Evolutionary conservation across 2,888 invertebrate genomes (phyloP).

Genomic region (Andrena marginata): DNA sequence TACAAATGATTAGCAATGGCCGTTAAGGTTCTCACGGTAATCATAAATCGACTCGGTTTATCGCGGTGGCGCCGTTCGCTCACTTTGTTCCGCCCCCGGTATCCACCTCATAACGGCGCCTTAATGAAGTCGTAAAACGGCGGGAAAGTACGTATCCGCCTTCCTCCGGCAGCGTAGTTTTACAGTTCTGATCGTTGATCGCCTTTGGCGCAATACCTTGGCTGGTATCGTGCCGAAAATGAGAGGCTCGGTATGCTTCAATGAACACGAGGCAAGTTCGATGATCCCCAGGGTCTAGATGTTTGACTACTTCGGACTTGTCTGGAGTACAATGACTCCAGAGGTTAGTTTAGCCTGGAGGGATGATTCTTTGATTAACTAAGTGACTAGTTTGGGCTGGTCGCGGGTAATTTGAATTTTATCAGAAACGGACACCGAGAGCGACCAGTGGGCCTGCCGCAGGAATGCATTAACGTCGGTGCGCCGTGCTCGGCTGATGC

Average conservation of each 20-base stretch:
- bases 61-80: slow-evolving; percentile 58
- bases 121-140: slow-evolving; percentile 73
- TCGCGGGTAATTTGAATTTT: slow-evolving; percentile 1
- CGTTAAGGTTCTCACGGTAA: slow-evolving; percentile 63
- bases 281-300: background rate
- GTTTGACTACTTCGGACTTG: background rate
- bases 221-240: slow-evolving; percentile 3
- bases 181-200: slow-evolving; percentile 36
- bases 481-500: slow-evolving; percentile 9
- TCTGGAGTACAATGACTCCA: background rate
- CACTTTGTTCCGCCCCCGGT: slow-evolving; percentile 68
- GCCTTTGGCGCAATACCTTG: background rate
- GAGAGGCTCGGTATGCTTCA: background rate
- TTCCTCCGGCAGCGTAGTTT: slow-evolving; percentile 6
- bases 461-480: slow-evolving; percentile 30
- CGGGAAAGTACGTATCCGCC: slow-evolving; percentile 37
- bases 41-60: slow-evolving; percentile 73
- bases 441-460: background rate
- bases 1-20: slow-evolving; percentile 69
- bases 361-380: background rate
- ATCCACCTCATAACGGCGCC: slow-evolving; percentile 68
- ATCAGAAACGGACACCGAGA: background rate
- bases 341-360: background rate
- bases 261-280: background rate
- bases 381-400: background rate